Percentiles rank a stretch among this genome's conserved stretches.
Conservation (phyloP, 1,140 invertebrate genomes). For the Schmidtea mediterranea region DNA sequence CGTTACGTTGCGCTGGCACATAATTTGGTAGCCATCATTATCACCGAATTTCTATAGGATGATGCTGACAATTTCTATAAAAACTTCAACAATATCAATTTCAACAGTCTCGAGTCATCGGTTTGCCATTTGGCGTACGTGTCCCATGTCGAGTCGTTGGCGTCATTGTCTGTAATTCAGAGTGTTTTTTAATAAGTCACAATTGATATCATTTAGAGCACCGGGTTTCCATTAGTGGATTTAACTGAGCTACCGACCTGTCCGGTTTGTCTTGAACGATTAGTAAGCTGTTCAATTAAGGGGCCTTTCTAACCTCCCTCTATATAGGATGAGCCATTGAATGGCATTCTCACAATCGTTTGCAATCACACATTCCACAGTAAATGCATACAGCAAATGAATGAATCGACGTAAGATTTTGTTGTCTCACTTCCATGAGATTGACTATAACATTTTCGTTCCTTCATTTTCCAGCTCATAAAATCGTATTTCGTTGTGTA, state of each 20-base stretch:
- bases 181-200: too few species aligned
- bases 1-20: too few species aligned
- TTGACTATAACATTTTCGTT: not conserved
- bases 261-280: conserved; percentile 71
- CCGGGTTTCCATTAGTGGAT: not conserved
- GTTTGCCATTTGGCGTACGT: conserved; percentile 81
- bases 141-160: conserved; percentile 52
- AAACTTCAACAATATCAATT: conserved; percentile 63
- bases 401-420: conserved; percentile 43
- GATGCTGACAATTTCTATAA: conserved; percentile 41
- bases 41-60: not conserved
- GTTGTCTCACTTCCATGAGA: not conserved
- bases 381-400: conserved; percentile 73
- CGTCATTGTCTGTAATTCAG: conserved; percentile 34
- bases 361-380: conserved; percentile 95
- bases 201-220: not conserved
- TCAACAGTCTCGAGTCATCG: conserved; percentile 66
- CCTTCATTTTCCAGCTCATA: too few species aligned
- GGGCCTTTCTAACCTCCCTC: not conserved
- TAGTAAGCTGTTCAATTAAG: too few species aligned
- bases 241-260: conserved; percentile 88
- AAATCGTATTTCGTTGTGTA: too few species aligned
- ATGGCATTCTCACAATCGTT: conserved; percentile 79
- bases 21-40: too few species aligned
- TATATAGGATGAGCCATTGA: conserved; percentile 70